Percentiles rank a stretch among this genome's conserved stretches.
phyloP scores from a whole-genome alignment of 1,140 invertebrate genomes.

The Zaprionus nigranus region DNA sequence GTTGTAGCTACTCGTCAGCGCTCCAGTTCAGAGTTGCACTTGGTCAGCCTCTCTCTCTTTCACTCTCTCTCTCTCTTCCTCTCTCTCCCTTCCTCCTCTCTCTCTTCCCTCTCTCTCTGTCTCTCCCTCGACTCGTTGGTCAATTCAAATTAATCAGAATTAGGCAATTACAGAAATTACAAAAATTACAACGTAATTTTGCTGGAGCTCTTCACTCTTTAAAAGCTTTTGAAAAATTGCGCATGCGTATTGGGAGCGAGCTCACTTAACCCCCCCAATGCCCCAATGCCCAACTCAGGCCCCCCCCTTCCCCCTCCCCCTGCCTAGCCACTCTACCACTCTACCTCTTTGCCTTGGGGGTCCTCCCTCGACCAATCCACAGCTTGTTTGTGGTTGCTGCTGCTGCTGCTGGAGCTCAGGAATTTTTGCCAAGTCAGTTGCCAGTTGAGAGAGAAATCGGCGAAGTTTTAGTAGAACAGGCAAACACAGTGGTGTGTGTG shows the following conservation, averaged over 20 bases:
- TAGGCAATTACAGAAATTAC: constrained; percentile 84
- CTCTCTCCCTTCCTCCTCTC: too few species aligned
- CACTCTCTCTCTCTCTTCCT: not conserved
- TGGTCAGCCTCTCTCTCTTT: not conserved
- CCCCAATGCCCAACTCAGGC: not conserved
- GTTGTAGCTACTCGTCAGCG: constrained; percentile 18
- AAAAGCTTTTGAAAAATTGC: constrained; percentile 83
- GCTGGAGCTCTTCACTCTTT: constrained; percentile 70
- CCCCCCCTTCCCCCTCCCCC: not conserved
- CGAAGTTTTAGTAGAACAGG: constrained; percentile 23
- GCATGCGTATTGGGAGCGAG: constrained; percentile 73
- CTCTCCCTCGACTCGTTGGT: constrained; percentile 34
- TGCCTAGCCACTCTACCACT: not conserved
- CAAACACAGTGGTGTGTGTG: not conserved
- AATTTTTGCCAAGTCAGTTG: constrained; percentile 59
- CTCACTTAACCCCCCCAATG: constrained; percentile 2
- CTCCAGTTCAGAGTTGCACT: constrained; percentile 39
- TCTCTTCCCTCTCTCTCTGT: too few species aligned
- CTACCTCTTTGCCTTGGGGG: constrained; percentile 5
- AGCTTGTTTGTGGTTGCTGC: constrained; percentile 40
- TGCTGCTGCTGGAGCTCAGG: constrained; percentile 28
- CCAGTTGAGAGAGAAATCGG: constrained; percentile 25
- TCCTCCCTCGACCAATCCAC: constrained; percentile 23
- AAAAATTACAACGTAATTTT: constrained; percentile 84
- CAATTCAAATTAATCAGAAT: constrained; percentile 84